phyloP scores from a whole-genome alignment of 1,140 invertebrate species.

The Pseudobourletiella spinata region DNA sequence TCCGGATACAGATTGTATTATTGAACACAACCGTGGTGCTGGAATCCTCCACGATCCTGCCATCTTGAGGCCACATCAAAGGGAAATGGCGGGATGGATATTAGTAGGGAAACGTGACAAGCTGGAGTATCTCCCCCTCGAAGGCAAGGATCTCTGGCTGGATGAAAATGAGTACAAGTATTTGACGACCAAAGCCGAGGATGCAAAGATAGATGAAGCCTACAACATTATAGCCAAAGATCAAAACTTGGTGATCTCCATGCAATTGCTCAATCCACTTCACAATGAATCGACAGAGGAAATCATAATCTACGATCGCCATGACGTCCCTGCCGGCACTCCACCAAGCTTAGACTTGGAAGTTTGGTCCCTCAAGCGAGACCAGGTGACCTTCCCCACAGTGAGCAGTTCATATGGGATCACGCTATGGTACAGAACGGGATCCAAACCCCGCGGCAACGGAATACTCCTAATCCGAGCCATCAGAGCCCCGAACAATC shows the following conservation, averaged over 20 bases:
- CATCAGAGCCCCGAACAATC: constrained; percentile 41
- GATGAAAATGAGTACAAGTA: constrained; percentile 65
- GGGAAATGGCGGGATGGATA: constrained; percentile 89
- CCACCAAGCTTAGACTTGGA: constrained; percentile 48
- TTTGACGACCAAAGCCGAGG: constrained; percentile 51
- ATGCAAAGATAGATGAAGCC: constrained; percentile 29
- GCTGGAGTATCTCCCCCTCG: constrained; percentile 34
- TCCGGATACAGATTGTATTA: constrained; percentile 46
- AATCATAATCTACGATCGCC: constrained; percentile 61
- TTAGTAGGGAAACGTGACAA: constrained; percentile 43
- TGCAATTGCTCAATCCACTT: constrained; percentile 78
- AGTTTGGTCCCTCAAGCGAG: constrained; percentile 66
- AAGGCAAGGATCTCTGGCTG: constrained; percentile 50
- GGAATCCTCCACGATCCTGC: constrained; percentile 89
- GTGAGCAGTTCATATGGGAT: constrained; percentile 74
- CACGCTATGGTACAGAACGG: constrained; percentile 71
- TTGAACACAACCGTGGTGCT: constrained; percentile 75
- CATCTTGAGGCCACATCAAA: constrained; percentile 64
- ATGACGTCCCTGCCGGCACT: constrained; percentile 46
- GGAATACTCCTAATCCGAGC: constrained; percentile 71
- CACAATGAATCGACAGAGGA: constrained; percentile 74
- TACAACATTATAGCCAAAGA: constrained; percentile 32
- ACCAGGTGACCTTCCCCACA: constrained; percentile 75
- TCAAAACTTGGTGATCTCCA: constrained; percentile 40
- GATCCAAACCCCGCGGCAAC: constrained; percentile 63